A percentile compares a stretch with the other conserved stretches of the same genome.
Conservation (phyloP, 23 tunicate species). For the Phallusia fumigata region DNA sequence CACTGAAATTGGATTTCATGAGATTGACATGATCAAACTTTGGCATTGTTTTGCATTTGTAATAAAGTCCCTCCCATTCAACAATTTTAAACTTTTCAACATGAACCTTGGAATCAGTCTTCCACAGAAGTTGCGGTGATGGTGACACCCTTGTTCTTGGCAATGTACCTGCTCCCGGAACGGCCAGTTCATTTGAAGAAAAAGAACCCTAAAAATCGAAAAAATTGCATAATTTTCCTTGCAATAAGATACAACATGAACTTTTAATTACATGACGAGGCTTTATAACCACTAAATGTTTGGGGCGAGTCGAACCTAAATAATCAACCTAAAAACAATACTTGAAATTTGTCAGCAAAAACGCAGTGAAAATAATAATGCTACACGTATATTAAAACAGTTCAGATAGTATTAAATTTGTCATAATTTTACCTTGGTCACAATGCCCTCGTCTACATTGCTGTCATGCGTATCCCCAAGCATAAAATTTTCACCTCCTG, state of each 20-base stretch:
- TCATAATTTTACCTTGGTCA: background rate
- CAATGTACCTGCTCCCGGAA: background rate
- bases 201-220: background rate
- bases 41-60: too few species aligned
- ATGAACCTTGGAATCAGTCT: background rate
- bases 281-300: background rate
- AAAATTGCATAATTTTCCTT: background rate
- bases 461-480: background rate
- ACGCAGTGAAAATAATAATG: background rate
- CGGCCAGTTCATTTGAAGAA: background rate
- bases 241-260: background rate
- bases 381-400: background rate
- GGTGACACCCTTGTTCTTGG: background rate
- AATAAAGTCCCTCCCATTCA: too few species aligned
- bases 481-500: constrained; percentile 4
- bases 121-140: background rate
- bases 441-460: background rate
- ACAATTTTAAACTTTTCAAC: too few species aligned
- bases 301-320: background rate
- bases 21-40: too few species aligned
- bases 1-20: too few species aligned
- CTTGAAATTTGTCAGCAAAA: background rate
- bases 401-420: too few species aligned
- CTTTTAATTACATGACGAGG: background rate
- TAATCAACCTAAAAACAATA: too few species aligned